Conservation (phyloP, 2,888 invertebrate species). For the Homarus gammarus region DNA sequence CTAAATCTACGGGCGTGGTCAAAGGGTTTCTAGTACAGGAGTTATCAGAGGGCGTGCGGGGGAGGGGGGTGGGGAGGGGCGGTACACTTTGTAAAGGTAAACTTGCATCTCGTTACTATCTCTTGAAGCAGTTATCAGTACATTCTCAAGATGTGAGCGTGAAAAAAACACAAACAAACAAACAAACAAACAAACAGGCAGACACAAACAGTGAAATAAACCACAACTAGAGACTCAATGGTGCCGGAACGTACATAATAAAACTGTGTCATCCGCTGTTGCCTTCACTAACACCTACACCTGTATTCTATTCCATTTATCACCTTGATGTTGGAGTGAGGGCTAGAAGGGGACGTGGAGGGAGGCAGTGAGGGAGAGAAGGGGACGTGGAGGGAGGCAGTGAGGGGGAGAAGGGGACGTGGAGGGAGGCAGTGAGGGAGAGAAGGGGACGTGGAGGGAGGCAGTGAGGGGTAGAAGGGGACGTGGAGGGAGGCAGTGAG, state of each 20-base stretch:
- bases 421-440: too few relatives aligned
- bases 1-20: slow-evolving; percentile 16
- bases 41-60: background rate
- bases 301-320: too few relatives aligned
- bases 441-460: background rate
- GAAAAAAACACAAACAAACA: background rate
- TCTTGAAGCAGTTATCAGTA: background rate
- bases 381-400: too few relatives aligned
- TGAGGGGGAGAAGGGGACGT: too few relatives aligned
- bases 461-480: background rate
- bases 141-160: slow-evolving; percentile 18
- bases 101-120: slow-evolving; percentile 9
- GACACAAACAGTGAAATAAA: background rate
- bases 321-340: too few relatives aligned
- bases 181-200: slow-evolving; percentile 3
- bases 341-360: too few relatives aligned
- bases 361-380: too few relatives aligned
- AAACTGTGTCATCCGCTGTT: background rate
- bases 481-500: too few relatives aligned
- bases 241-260: background rate
- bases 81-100: background rate
- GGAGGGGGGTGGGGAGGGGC: background rate
- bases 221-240: background rate
- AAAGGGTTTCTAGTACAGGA: background rate
- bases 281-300: background rate